Evolutionary conservation across 1,140 invertebrate genomes (phyloP).

Genomic region (Ceratosolen solmsi): DNA sequence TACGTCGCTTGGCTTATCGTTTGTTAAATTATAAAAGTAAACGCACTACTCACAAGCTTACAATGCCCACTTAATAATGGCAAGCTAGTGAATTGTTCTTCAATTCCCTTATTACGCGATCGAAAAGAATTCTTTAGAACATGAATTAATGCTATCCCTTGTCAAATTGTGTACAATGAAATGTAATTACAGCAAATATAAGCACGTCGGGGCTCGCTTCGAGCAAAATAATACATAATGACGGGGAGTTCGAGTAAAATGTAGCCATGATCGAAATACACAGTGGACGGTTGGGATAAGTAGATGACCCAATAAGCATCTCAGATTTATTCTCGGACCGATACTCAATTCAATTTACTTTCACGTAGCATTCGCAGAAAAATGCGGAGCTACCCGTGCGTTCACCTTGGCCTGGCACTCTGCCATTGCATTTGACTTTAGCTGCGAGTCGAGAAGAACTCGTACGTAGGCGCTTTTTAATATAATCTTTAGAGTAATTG

Average conservation of each 20-base stretch:
- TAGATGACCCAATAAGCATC: slow-evolving; percentile 61
- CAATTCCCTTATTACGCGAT: no score
- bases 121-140: no score
- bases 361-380: slow-evolving; percentile 55
- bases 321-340: slow-evolving; percentile 60
- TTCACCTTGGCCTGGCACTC: slow-evolving; percentile 55
- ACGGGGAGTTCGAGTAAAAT: not conserved
- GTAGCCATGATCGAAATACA: slow-evolving; percentile 15
- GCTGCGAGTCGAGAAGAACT: no score
- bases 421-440: slow-evolving; percentile 50
- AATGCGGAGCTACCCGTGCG: slow-evolving; percentile 54
- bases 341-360: slow-evolving; percentile 69
- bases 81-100: no score
- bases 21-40: no score
- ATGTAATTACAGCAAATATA: no score
- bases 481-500: slow-evolving; percentile 13
- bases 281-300: slow-evolving; percentile 42
- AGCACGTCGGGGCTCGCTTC: no score
- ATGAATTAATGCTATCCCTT: no score
- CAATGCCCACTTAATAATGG: no score
- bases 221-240: not conserved
- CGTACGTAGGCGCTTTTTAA: slow-evolving; percentile 2
- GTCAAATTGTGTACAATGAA: no score
- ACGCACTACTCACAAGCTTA: no score
- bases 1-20: no score